phyloP scores from a whole-genome alignment of 64 coral and sea anemone genomes.

The Pocillopora verrucosa region DNA sequence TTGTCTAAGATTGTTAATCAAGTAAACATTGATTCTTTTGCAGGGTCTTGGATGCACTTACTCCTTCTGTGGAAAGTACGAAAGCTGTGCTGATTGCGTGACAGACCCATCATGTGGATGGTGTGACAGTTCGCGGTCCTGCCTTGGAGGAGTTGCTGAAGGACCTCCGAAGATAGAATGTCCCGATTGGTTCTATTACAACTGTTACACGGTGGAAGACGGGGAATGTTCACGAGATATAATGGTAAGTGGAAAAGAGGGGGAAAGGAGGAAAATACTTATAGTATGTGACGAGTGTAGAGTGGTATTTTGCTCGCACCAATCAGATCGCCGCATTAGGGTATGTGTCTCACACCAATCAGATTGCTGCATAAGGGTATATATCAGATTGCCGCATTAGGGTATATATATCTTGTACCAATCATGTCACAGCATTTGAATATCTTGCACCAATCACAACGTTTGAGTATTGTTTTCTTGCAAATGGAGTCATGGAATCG shows the following conservation, averaged over 20 bases:
- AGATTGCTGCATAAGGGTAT: too few relatives aligned
- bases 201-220: slow-evolving; percentile 47
- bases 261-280: too few relatives aligned
- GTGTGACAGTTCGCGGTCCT: slow-evolving; percentile 42
- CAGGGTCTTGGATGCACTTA: slow-evolving; percentile 52
- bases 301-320: too few relatives aligned
- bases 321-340: too few relatives aligned
- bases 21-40: neutral
- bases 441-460: too few relatives aligned
- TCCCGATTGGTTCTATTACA: slow-evolving; percentile 59
- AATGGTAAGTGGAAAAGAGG: slow-evolving; percentile 4
- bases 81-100: slow-evolving; percentile 35
- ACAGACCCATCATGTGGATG: slow-evolving; percentile 37
- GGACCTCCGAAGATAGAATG: slow-evolving; percentile 26
- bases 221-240: slow-evolving; percentile 25
- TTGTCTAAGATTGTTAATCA: neutral
- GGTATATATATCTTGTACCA: too few relatives aligned
- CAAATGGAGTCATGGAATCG: too few relatives aligned
- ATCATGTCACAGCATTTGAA: too few relatives aligned
- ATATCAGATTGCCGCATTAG: too few relatives aligned
- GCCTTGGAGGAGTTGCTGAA: slow-evolving; percentile 16
- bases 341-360: too few relatives aligned
- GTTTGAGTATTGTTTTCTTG: too few relatives aligned
- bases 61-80: slow-evolving; percentile 49
- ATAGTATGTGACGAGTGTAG: too few relatives aligned